Evolutionary conservation across 2,888 invertebrate species (phyloP).

Genomic region (Falcaria lacertinaria): DNA sequence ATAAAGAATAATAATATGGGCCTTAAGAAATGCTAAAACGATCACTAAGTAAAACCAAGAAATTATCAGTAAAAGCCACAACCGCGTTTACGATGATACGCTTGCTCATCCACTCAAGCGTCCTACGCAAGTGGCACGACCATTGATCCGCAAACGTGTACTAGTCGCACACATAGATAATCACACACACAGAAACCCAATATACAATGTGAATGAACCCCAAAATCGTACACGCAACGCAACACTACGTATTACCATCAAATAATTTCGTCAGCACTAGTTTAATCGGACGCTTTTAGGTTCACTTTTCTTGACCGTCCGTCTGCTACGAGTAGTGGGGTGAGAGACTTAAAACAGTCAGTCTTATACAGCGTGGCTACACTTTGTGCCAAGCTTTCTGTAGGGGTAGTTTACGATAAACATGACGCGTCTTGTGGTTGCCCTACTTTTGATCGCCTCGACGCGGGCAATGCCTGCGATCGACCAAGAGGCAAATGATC

Average conservation of each 20-base stretch:
- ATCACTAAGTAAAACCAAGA: neutral
- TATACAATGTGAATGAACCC: constrained; percentile 45
- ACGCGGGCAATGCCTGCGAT: constrained; percentile 71
- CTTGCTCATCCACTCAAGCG: constrained; percentile 15
- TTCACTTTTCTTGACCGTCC: constrained; percentile 62
- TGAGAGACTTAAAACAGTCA: constrained; percentile 70
- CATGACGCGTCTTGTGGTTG: constrained; percentile 70
- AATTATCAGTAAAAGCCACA: constrained; percentile 10
- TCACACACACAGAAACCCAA: constrained; percentile 16
- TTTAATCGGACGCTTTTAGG: constrained; percentile 67
- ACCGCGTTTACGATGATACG: constrained; percentile 11
- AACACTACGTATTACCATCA: constrained; percentile 58
- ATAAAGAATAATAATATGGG: too few species aligned
- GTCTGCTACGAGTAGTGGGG: constrained; percentile 58
- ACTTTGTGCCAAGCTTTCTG: constrained; percentile 67
- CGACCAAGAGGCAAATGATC: constrained; percentile 76
- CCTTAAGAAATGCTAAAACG: neutral
- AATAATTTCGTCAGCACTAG: constrained; percentile 61
- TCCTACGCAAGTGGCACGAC: constrained; percentile 28
- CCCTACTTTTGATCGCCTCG: constrained; percentile 73
- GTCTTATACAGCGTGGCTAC: constrained; percentile 60
- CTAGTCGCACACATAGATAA: constrained; percentile 20
- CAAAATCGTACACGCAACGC: constrained; percentile 52
- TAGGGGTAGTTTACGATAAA: constrained; percentile 59
- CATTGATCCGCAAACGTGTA: constrained; percentile 34